Conservation (phyloP, 2,888 invertebrate species). For the Pyrrhosoma nymphula region DNA sequence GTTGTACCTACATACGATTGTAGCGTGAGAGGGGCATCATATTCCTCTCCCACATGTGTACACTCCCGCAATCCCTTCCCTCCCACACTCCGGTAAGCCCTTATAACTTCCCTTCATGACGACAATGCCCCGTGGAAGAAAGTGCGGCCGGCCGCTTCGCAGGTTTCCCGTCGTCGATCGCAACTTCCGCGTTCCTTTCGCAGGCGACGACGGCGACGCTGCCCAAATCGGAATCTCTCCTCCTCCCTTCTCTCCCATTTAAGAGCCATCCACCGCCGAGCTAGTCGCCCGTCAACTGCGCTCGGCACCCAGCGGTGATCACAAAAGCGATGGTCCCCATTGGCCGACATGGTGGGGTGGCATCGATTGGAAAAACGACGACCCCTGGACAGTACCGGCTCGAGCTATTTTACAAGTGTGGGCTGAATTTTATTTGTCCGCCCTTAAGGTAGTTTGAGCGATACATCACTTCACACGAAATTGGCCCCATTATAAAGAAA, state of each 20-base stretch:
- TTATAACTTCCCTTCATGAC: neutral
- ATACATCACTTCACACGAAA: too few species aligned
- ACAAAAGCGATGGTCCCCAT: neutral
- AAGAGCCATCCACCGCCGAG: neutral
- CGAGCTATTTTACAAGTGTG: too few species aligned
- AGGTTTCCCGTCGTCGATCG: neutral
- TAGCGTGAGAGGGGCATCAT: too few species aligned
- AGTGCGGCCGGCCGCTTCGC: neutral
- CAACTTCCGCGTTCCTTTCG: conserved; percentile 6
- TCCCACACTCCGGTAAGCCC: neutral
- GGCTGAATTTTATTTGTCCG: too few species aligned
- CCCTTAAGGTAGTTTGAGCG: too few species aligned
- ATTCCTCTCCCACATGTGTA: neutral
- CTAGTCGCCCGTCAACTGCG: too few species aligned
- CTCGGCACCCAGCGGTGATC: neutral
- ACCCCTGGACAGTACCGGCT: too few species aligned
- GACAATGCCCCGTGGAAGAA: neutral
- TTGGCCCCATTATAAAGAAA: too few species aligned
- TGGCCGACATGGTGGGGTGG: neutral
- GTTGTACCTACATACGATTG: too few species aligned
- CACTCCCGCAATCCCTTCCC: neutral
- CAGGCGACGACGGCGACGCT: neutral
- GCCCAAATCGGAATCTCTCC: neutral
- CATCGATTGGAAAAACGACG: too few species aligned
- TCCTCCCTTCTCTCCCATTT: neutral